Percentiles rank a stretch among this genome's conserved stretches.
phyloP scores from a whole-genome alignment of 2,888 invertebrate species.

The Drosophila meridionalis region DNA sequence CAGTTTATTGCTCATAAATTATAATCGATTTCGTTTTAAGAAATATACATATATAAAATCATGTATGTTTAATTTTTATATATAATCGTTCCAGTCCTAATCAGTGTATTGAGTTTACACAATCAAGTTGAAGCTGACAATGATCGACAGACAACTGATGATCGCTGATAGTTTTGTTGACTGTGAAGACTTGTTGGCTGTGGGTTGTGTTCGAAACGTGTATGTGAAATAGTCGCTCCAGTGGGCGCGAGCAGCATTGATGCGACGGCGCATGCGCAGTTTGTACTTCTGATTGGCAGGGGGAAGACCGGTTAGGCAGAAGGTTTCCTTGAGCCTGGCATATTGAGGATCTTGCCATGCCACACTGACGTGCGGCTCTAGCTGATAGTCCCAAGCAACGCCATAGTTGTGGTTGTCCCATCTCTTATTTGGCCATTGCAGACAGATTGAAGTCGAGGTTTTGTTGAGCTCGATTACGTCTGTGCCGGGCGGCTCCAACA shows the following conservation, averaged over 20 bases:
- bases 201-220: conserved; percentile 3
- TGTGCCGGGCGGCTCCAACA: conserved; percentile 1
- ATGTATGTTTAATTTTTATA: not conserved
- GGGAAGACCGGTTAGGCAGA: not conserved
- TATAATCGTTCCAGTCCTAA: not conserved
- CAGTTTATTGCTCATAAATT: not conserved
- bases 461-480: not conserved
- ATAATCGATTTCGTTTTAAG: not conserved
- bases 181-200: not conserved
- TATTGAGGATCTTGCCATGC: conserved; percentile 3
- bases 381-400: conserved; percentile 1
- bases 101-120: not conserved
- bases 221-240: conserved; percentile 10
- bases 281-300: conserved; percentile 1
- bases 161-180: not conserved
- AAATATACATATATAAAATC: not conserved
- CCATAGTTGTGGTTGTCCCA: conserved; percentile 2
- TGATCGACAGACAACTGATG: not conserved
- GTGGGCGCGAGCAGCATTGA: not conserved
- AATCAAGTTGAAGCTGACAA: not conserved
- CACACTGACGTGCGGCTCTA: not conserved
- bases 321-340: conserved; percentile 1
- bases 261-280: conserved; percentile 5
- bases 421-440: conserved; percentile 8
- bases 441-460: conserved; percentile 12